Evolutionary conservation across 2,888 invertebrate species (phyloP), one percentile per base, ranked within the genome.

Genomic region (Neuroscelio doddi): DNA sequence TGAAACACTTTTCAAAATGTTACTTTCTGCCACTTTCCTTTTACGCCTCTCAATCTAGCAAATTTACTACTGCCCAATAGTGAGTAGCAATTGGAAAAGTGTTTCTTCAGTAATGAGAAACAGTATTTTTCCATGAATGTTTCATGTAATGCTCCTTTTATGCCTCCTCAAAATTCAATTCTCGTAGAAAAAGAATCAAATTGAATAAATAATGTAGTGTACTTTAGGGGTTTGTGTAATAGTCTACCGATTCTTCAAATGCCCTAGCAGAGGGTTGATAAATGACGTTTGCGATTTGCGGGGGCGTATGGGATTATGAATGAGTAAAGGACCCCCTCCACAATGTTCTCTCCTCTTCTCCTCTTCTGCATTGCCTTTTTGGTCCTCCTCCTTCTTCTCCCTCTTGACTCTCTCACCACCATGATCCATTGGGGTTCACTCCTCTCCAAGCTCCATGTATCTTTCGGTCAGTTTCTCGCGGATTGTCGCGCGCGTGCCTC

Each of bases 381-480:
- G 44, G 46, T 45, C 45, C 47, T 39, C 38, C 45, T 42, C 15
- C 49, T 46, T 58, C 27, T 32, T 50, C 62, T 52, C 66, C 68
- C 70, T 70, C 71, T 68, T 69, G 71, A 66, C 65, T 61, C 61
- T 55, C 61, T 17, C 50, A 50, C 67, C 58, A 49, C 45, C 69
- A 67, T 64, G 72, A 71, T 72, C 72, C 74, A 76, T 77, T 77
- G 76, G 74, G 76, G 78, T 74, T 78, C 75, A 77, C 72, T 74
- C 44, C 29, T 78, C 75, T 73, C 74, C 72, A 74, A 34, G 75
- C 70, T 64, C 70, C 68, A 64, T 70, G 73, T 70, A 73, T 76
- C 79, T 78, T 78, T 79, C 74, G 76, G 69, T 77, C 75, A 79
- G 79, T 79, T 77, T 75, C 76, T 67, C 74, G 77, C 70, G 78